Base-by-base conservation (phyloP, 2,113 vertebrate genomes). In the Xenus cinereus region DNA sequence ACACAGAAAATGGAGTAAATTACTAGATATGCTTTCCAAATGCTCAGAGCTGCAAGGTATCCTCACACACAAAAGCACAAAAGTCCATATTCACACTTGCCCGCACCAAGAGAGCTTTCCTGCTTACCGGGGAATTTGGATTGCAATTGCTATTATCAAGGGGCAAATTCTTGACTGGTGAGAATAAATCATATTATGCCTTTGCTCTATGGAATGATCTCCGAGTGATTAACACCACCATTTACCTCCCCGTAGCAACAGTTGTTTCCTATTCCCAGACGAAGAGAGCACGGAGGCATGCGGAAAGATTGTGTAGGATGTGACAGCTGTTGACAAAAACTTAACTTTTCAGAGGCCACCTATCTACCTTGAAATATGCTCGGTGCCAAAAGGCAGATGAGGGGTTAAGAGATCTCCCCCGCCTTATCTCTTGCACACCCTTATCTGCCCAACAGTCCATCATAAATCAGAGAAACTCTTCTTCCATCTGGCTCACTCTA, bases 391-490 rank as follows among this genome's bases (percentile, higher is more conserved):
- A 91, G 95, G 82, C 73, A 95, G 93, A 81, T 72, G 94, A 78
- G 79, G 78, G 84, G 97, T 97, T 97, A 98, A 97, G 84, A 96
- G 85, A 96, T 97, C 95, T 97, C 67, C 67, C 22, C 53, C 6
- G 1, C 46, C 74, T 95, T 96, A 95, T 97, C 94, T 87, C 62
- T 91, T 84, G 33, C 67, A 43, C 81, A 45, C 51, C 93, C 95
- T 94, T 97, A 89, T 96, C 95, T 91, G 12, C 71, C 73, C 78
- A 96, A 75, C 68, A 56, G 95, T 79, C 93, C 35, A 4, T 56
- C 97, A 96, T 97, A 97, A 97, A 97, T 98, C 97, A 98, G 92
- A 91, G 83, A 77, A 90, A 71, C 51, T 97, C 96, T 98, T 97
- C 85, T 96, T 95, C 96, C 96, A 80, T 88, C 93, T 93, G 92